These are phyloP conservation scores for Calameuta idolon DNA, from an alignment of 2,888 invertebrate genomes.

Conservation along the genomic window DNA sequence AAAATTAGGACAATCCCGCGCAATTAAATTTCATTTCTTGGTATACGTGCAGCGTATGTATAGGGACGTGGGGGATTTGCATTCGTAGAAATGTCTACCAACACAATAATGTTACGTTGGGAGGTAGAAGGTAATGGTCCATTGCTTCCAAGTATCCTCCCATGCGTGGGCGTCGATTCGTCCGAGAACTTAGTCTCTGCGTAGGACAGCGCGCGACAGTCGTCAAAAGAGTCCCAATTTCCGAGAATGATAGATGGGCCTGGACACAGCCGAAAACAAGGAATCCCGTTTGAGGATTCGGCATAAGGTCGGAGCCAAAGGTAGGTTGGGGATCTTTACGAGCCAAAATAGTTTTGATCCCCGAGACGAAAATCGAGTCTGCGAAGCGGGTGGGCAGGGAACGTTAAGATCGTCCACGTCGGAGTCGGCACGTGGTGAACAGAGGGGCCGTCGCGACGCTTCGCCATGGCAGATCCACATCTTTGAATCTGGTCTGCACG, in stretches of 20 bases:
- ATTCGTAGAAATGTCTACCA: no score
- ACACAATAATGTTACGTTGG: no score
- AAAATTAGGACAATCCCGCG: background rate
- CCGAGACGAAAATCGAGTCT: background rate
- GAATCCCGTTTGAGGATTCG: background rate
- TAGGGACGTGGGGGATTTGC: background rate
- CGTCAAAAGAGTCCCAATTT: background rate
- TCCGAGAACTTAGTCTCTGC: background rate
- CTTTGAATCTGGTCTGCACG: conserved; percentile 45
- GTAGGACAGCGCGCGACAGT: background rate
- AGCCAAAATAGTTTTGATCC: background rate
- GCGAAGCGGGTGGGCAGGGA: background rate
- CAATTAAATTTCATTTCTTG: background rate
- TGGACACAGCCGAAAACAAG: background rate
- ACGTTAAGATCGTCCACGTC: conserved; percentile 8
- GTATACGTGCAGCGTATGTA: background rate
- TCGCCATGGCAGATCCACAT: conserved; percentile 28
- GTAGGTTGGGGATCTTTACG: background rate
- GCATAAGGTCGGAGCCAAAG: background rate
- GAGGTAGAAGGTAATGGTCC: no score
- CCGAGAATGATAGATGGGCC: background rate
- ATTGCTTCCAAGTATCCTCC: background rate
- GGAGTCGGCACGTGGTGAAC: conserved; percentile 11
- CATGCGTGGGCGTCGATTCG: background rate
- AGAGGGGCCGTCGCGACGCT: background rate